Evolutionary conservation across 2,888 invertebrate species (phyloP), one percentile per base, ranked within the genome.

Genomic region (Cryptocephalus moraei): DNA sequence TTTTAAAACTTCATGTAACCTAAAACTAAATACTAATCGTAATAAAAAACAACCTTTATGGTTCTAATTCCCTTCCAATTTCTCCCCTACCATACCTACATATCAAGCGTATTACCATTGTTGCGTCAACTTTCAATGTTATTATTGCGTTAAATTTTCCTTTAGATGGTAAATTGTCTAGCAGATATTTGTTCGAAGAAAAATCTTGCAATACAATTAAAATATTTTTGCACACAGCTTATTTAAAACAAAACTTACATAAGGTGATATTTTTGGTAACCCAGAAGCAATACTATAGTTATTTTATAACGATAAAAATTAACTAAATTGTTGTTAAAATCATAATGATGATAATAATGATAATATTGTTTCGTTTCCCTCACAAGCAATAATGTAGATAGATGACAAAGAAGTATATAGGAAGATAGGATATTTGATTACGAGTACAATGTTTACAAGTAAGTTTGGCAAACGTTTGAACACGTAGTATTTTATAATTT

Each of bases 181-280:
- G 22, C 22, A 22, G 2, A 22, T 4, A 22, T 22, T 22, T 22
- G 22, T 22, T 22, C 22, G 22, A 22, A 22, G 34, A n/a, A 62
- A 59, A 62, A 62, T 65, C 62, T 64, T 59, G 67, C 65, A 67
- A 65, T 65, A 68, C 62, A 50, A 60, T 64, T 58, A 50, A 65
- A 61, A 66, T 69, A 69, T 69, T 69, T 69, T 69, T 68, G 67
- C 68, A 68, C 68, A 63, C 60, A 56, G 60, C 59, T 62, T 63
- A 53, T 60, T 61, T 58, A 55, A 55, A 52, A 53, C 48, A 52
- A 36, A 43, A 43, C n/a, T 11, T 11, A 36, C n/a, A 52, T 54
- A 56, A 54, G 66, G 70, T 70, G 70, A 70, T 70, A 70, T 70
- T 69, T 69, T 70, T 68, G 64, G 68, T 67, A 69, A 69, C 66